Evolutionary conservation across 2,888 invertebrate species (phyloP).

Genomic region (Spodoptera exigua): DNA sequence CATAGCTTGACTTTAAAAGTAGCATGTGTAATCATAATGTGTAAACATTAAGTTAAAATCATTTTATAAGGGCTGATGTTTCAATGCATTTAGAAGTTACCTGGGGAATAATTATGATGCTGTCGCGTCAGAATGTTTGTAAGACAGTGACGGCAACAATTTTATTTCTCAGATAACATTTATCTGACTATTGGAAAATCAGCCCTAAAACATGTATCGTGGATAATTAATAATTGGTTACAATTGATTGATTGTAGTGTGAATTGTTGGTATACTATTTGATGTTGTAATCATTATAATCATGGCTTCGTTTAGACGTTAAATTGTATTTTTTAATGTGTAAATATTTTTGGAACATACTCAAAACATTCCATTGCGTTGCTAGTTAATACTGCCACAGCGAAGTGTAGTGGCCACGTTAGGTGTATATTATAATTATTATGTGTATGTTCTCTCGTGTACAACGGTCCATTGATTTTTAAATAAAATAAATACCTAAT

Average conservation of each 20-base stretch:
- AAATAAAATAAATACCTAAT: no score
- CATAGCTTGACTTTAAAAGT: no score
- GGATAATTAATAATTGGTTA: no score
- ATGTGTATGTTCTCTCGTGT: conserved; percentile 6
- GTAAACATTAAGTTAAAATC: no score
- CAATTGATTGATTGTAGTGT: conserved; percentile 20
- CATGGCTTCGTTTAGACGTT: conserved; percentile 12
- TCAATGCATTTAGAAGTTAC: no score
- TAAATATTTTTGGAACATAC: conserved; percentile 51
- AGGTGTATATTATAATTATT: conserved; percentile 14
- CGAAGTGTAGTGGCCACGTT: conserved; percentile 23
- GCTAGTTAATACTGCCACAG: conserved; percentile 30
- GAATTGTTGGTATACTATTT: conserved; percentile 16
- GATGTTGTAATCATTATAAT: conserved; percentile 16
- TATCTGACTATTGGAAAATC: no score
- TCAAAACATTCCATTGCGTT: conserved; percentile 53
- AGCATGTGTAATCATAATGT: no score
- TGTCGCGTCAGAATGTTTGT: no score
- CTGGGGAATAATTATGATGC: no score
- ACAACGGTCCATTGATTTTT: conserved; percentile 10
- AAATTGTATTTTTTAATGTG: conserved; percentile 24
- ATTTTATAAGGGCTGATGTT: background rate
- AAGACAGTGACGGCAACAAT: no score
- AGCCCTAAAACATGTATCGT: no score
- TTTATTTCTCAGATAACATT: no score